Evolutionary conservation across 2,113 vertebrate species (phyloP).

Genomic region (Orientallactaga bullata): DNA sequence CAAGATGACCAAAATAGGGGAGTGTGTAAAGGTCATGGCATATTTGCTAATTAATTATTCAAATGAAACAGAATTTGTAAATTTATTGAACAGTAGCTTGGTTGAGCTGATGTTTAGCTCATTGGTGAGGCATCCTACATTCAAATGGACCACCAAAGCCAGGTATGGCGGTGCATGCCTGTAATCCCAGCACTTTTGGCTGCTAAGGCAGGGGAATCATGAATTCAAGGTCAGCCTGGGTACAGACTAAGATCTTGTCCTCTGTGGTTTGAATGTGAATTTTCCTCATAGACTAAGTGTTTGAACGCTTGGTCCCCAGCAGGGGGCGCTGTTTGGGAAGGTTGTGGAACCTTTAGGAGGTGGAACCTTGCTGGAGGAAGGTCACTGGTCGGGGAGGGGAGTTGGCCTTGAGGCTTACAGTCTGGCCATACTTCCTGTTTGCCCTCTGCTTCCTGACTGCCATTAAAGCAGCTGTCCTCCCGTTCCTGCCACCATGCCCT

Average conservation of each 20-base stretch:
- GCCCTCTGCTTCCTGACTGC: not conserved
- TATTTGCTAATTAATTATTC: slow-evolving; percentile 52
- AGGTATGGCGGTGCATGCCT: not conserved
- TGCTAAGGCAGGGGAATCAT: not conserved
- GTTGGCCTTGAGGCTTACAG: not conserved
- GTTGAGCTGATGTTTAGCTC: too few species aligned
- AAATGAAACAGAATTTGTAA: slow-evolving; percentile 64
- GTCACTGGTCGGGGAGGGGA: too few species aligned
- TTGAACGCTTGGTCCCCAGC: not conserved
- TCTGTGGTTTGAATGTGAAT: not conserved
- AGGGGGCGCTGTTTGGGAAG: not conserved
- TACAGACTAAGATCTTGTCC: not conserved
- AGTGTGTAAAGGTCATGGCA: slow-evolving; percentile 14
- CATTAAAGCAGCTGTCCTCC: not conserved
- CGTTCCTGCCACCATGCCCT: not conserved
- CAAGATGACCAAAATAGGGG: slow-evolving; percentile 64
- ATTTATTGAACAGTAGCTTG: not conserved
- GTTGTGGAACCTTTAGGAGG: too few species aligned
- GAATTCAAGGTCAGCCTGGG: not conserved
- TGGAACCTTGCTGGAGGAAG: not conserved
- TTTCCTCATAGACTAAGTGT: too few species aligned
- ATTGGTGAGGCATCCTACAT: too few species aligned
- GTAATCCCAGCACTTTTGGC: not conserved
- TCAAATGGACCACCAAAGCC: not conserved
- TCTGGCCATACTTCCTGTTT: too few species aligned